These are phyloP conservation scores for Eupithecia inturbata DNA, from an alignment of 2,888 invertebrate species.

Conservation along the genomic window DNA sequence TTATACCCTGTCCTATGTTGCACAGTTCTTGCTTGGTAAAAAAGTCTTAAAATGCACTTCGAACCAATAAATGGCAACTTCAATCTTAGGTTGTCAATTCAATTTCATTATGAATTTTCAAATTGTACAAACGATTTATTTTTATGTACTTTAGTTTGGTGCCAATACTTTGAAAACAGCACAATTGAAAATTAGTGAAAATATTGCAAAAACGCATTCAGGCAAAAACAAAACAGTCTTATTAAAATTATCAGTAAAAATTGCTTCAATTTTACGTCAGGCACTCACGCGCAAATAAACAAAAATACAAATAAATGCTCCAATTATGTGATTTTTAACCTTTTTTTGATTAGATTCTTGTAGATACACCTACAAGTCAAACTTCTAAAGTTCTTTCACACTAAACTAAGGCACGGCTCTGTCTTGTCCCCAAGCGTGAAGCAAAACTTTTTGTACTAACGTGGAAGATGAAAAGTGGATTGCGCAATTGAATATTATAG, in stretches of 20 bases:
- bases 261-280: constrained; percentile 30
- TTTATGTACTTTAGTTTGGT: neutral
- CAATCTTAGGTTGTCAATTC: constrained; percentile 6
- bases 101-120: neutral
- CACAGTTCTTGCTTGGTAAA: constrained; percentile 19
- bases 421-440: neutral
- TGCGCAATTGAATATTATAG: neutral
- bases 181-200: constrained; percentile 9
- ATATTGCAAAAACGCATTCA: constrained; percentile 14
- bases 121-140: neutral
- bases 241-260: constrained; percentile 33
- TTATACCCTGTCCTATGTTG: constrained; percentile 8
- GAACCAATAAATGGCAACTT: constrained; percentile 46
- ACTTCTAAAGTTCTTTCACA: neutral
- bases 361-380: neutral
- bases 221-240: constrained; percentile 31
- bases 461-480: neutral
- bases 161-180: neutral
- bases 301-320: constrained; percentile 19
- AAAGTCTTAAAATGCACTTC: constrained; percentile 48
- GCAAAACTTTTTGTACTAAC: neutral
- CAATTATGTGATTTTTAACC: neutral
- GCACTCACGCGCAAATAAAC: constrained; percentile 23
- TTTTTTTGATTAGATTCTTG: neutral
- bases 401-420: neutral